A percentile compares a stretch with the other conserved stretches of the same genome.
Conservation (phyloP, 2,888 invertebrate species). For the Elgonia sp. region DNA sequence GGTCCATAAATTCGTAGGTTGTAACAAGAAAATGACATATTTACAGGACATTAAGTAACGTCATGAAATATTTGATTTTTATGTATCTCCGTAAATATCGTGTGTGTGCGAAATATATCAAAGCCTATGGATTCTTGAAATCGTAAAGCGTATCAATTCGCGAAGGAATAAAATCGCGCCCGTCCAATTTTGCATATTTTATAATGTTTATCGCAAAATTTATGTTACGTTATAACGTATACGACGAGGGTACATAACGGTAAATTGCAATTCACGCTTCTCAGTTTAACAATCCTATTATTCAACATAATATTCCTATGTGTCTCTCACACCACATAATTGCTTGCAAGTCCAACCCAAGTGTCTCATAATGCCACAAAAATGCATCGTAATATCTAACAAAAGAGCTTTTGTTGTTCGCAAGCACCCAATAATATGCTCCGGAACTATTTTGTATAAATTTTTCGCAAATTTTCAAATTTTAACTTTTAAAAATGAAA, state of each 20-base stretch:
- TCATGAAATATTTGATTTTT: no score
- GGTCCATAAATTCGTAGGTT: no score
- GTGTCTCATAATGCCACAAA: constrained; percentile 2
- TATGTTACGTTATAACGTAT: not conserved
- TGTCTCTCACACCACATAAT: constrained; percentile 8
- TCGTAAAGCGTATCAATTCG: no score
- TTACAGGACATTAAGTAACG: no score
- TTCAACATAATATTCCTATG: constrained; percentile 6
- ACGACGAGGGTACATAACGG: not conserved
- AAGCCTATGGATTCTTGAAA: no score
- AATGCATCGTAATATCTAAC: not conserved
- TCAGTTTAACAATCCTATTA: constrained; percentile 1
- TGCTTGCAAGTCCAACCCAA: constrained; percentile 2
- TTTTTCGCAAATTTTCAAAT: not conserved
- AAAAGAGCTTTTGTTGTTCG: not conserved
- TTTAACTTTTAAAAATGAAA: no score
- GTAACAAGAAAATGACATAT: no score
- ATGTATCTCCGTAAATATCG: no score
- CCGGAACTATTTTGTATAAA: not conserved
- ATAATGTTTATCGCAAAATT: not conserved
- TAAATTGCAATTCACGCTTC: constrained; percentile 3
- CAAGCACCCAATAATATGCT: not conserved
- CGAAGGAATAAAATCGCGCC: no score
- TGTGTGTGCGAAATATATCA: no score
- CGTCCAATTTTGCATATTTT: not conserved